A percentile compares a stretch with the other conserved stretches of the same genome.
Evolutionary conservation across 1,140 invertebrate species (phyloP).

Genomic region (Campoletis sonorensis): DNA sequence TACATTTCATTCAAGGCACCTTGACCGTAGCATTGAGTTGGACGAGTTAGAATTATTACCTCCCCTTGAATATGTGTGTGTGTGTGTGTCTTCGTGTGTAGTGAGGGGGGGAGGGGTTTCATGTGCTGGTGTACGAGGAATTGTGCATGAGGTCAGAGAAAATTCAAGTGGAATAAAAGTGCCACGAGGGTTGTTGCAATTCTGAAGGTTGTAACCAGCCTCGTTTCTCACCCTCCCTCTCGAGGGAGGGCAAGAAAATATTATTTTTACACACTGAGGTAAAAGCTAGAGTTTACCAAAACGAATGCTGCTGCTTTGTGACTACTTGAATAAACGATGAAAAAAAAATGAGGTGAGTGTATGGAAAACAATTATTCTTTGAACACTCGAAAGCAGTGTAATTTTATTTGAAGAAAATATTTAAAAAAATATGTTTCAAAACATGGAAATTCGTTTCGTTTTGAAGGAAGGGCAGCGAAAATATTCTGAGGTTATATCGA

Average conservation of each 20-base stretch:
- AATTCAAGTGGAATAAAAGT: not conserved
- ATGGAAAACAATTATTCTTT: too few species aligned
- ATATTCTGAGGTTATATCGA: too few species aligned
- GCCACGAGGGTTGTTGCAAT: not conserved
- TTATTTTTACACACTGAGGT: not conserved
- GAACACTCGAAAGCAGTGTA: too few species aligned
- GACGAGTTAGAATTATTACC: not conserved
- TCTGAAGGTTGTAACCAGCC: not conserved
- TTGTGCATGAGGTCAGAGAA: not conserved
- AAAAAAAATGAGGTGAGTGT: too few species aligned
- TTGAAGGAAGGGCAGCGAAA: too few species aligned
- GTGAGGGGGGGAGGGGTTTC: too few species aligned
- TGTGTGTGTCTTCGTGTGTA: not conserved
- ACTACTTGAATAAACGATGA: too few species aligned
- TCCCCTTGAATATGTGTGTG: not conserved
- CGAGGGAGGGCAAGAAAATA: not conserved
- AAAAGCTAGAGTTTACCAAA: too few species aligned
- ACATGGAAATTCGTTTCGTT: too few species aligned
- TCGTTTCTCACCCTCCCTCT: not conserved
- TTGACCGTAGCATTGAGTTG: not conserved
- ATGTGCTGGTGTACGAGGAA: not conserved
- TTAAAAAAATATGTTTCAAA: too few species aligned
- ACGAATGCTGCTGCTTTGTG: too few species aligned
- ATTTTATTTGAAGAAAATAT: too few species aligned
- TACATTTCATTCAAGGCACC: not conserved